These are phyloP conservation scores for Scaptomyza polygonia DNA, from an alignment of 2,888 invertebrate genomes.

Conservation along the genomic window DNA sequence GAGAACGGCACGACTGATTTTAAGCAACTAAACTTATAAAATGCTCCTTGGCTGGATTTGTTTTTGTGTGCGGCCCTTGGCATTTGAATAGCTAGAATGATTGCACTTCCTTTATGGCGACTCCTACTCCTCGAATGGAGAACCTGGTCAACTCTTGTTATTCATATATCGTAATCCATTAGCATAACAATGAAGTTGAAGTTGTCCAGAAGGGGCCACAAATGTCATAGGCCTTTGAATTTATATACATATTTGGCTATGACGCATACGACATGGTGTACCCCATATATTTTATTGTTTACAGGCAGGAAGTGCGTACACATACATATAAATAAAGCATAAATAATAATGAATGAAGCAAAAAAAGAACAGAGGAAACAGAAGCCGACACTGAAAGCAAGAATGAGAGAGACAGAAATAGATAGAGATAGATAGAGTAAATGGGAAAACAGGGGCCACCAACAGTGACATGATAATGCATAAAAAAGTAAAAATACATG, in stretches of 20 bases:
- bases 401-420: neutral
- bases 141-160: constrained; percentile 54
- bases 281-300: constrained; percentile 65
- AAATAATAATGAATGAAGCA: constrained; percentile 76
- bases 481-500: constrained; percentile 75
- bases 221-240: constrained; percentile 57
- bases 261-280: constrained; percentile 69
- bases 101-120: constrained; percentile 37
- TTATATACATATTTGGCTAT: constrained; percentile 41
- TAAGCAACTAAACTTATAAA: constrained; percentile 53
- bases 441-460: constrained; percentile 6
- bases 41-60: constrained; percentile 31
- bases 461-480: constrained; percentile 73
- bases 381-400: neutral
- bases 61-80: neutral
- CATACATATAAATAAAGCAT: constrained; percentile 73
- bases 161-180: constrained; percentile 80
- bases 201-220: constrained; percentile 48
- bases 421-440: neutral
- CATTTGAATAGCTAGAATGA: constrained; percentile 60
- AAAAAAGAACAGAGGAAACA: constrained; percentile 22
- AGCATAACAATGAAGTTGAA: constrained; percentile 73
- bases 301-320: constrained; percentile 76
- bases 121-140: neutral
- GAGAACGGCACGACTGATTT: constrained; percentile 33